Base-by-base conservation (phyloP, 2,113 vertebrate species). In the Odocoileus hemionus region DNA sequence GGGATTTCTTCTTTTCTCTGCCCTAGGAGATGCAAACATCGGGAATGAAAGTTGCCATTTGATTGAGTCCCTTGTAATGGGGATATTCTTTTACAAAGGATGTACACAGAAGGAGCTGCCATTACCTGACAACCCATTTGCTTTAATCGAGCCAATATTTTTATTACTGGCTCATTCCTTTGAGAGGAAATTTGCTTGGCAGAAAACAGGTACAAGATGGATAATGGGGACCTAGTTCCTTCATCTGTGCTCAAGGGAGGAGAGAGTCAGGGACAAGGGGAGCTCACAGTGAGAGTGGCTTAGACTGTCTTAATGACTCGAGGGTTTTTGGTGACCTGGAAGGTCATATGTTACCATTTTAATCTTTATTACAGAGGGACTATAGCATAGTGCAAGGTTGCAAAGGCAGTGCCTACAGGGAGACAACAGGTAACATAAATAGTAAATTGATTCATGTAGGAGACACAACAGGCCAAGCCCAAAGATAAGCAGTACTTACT, bases 131-230 rank as follows among this genome's bases (percentile, higher is more conserved):
- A 98, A 97, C 92, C 92, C 60, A 54, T 96, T 98, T 47, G 36
- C 97, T 97, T 98, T 98, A 96, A 98, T 97, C 92, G 92, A 97
- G 97, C 98, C 98, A 98, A 98, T 98, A 97, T 96, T 98, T 96
- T 98, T 97, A 98, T 97, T 97, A 89, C 70, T 84, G 64, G 54
- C 64, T 97, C 97, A 76, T 98, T 98, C 97, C 92, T 98, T 97
- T 96, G 89, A 97, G 95, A 93, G 67, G 12, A 98, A 94, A 93
- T 95, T 92, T 94, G 76, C 82, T 79, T 82, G 61, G 52, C 39
- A 84, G 85, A 82, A 97, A 94, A 82, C 28, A 97, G 80, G 84
- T 83, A 39, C 19, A 47, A 91, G 80, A 86, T 30, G n/a, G 47
- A n/a, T 17, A 21, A 50, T 36, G 79, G 58, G 57, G 84, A 58